Base-by-base conservation (phyloP, 2,113 vertebrate species). In the Myocastor coypus region DNA sequence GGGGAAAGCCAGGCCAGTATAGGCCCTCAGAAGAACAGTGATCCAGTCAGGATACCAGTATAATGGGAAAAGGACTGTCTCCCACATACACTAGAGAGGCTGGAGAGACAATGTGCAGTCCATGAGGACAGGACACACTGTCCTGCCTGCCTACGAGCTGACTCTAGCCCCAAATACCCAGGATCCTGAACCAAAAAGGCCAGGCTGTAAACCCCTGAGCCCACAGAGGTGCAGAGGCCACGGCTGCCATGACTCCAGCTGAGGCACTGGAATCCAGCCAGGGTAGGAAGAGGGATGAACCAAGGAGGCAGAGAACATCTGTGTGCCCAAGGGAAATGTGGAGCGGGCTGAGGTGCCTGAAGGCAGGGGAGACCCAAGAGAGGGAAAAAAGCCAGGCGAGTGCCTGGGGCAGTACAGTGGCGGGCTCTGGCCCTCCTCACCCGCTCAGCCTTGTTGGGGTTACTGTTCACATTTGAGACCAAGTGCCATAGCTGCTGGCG, bases 361-460 rank as follows among this genome's bases (percentile, higher is more conserved):
- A 22, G 19, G 28, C 7, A 4, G 20, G 50, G 20, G 30, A 40
- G 42, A 52, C 1, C 26, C 32, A 14, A 13, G 19, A 57, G 50
- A 40, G 28, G 59, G 26, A 42, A 64, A 69, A 69, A 69, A 37
- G 16, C 16, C n/a, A 20, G 30, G 34, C 20, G 68, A 17, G 34
- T 37, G 34, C 17, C 68, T 69, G 16, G 34, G 16, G 55, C 17
- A 50, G 57, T 14, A 40, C 26, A 90, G 13, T 42, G 26, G 46
- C 11, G 13, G 64, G 32, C 57, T 82, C 17, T 32, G 24, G 13
- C 75, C 32, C 97, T 82, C 97, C 97, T 89, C 97, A 98, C 98
- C 98, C 97, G 42, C 66, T 98, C 97, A 0, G 96, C 86, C 97
- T 97, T 98, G 96, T 88, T 59, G 30, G 98, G 98, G 50, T 97